Evolutionary conservation across 1,140 invertebrate species (phyloP), one percentile per base, ranked within the genome.

Genomic region (Harpegnathos saltator): DNA sequence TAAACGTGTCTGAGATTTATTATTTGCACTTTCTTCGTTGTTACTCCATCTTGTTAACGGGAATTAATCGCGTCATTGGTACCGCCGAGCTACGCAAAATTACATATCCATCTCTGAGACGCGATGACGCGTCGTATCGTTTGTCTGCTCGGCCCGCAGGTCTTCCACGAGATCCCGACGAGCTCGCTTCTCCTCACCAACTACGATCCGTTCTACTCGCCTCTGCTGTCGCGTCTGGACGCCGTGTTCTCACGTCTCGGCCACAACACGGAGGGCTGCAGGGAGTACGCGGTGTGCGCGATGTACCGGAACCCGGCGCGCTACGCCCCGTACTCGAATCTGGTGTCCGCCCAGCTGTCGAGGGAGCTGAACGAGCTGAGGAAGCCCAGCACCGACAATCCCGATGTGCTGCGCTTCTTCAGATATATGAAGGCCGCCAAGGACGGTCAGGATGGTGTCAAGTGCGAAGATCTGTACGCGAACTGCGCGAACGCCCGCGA

Each of bases 191-290:
- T 98, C 63, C 93, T 98, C 29, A 97, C 97, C 59, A 97, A 97
- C 92, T 98, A 97, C 91, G 97, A 98, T 93, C 97, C 97, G 0
- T 98, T 98, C 93, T 98, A 98, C 91, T 97, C 97, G 80, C 97
- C 97, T 0, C 90, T 98, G 15, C 92, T 98, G 1, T 98, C 97
- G 0, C 93, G 97, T 7, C 94, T 98, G 48, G 97, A 98, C 89
- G 96, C 97, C 0, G 97, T 98, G 5, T 98, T 98, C 90, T 96
- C 96, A 19, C 96, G 97, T 86, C 93, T 98, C 0, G 97, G 97
- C 83, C 92, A 95, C 83, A 93, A 95, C 19, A 96, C 95, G 1
- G 97, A 98, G 91, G 94, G 95, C 0, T 98, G 97, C 88, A 93
- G 97, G n/a, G 97, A 98, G 88, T 96, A 97, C 88, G 95, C 97